A percentile compares a stretch with the other conserved stretches of the same genome.
phyloP scores from a whole-genome alignment of 2,888 invertebrate species.

The Synanthedon myopaeformis region DNA sequence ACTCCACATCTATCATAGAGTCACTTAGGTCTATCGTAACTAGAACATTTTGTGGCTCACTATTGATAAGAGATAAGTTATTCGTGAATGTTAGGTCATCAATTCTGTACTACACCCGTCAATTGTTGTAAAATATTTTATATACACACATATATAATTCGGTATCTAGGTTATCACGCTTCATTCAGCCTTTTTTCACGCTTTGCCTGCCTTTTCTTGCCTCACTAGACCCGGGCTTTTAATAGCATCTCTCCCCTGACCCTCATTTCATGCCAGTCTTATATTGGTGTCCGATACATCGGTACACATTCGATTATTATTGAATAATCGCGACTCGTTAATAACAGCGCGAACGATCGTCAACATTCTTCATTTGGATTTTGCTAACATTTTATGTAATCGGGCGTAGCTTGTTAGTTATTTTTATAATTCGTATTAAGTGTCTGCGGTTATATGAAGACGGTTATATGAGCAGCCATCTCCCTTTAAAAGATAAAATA shows the following conservation, averaged over 20 bases:
- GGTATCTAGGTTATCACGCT: constrained; percentile 39
- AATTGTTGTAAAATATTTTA: neutral
- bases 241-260: constrained; percentile 33
- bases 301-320: constrained; percentile 2
- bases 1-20: no score
- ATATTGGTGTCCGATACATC: constrained; percentile 23
- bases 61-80: no score
- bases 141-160: constrained; percentile 5
- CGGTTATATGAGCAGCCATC: no score
- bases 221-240: constrained; percentile 34
- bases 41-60: no score
- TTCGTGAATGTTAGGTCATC: no score
- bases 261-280: constrained; percentile 29
- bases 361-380: no score
- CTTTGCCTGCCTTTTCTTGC: constrained; percentile 35
- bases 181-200: constrained; percentile 30
- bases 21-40: no score
- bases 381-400: neutral
- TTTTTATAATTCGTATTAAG: neutral
- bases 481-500: no score
- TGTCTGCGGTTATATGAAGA: neutral
- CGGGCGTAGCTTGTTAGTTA: neutral
- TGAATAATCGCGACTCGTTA: neutral
- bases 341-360: no score
- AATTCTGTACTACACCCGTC: no score